Evolutionary conservation across 2,888 invertebrate species (phyloP).

Genomic region (Exephanes ischioxanthus): DNA sequence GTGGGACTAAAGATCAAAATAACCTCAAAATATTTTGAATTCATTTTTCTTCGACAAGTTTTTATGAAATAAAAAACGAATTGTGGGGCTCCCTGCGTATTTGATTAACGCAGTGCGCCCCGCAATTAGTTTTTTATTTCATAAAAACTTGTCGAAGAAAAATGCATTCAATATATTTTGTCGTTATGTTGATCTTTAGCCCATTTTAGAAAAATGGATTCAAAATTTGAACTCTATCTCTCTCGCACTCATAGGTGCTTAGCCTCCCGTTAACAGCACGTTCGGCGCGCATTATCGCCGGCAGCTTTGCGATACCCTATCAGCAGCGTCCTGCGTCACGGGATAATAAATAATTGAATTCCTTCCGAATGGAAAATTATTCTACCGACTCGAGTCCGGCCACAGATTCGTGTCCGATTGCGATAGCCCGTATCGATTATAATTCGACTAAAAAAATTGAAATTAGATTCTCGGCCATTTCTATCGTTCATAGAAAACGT

Average conservation of each 20-base stretch:
- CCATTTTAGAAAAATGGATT: too few species aligned
- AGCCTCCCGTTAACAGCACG: not conserved
- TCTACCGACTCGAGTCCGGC: not conserved
- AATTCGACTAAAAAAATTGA: not conserved
- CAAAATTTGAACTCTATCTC: too few species aligned
- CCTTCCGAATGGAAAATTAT: not conserved
- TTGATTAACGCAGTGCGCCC: too few species aligned
- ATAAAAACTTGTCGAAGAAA: too few species aligned
- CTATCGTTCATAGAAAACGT: not conserved
- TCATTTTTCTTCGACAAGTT: too few species aligned
- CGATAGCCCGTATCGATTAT: not conserved
- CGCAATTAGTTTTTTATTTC: too few species aligned
- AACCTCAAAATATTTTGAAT: too few species aligned
- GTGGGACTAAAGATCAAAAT: too few species aligned
- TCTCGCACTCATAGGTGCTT: not conserved
- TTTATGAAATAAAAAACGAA: too few species aligned
- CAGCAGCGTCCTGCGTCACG: not conserved
- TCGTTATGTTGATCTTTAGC: too few species aligned
- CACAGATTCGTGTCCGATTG: not conserved
- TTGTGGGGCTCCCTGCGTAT: too few species aligned
- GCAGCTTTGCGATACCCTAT: not conserved
- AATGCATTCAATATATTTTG: too few species aligned
- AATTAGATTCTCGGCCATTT: not conserved
- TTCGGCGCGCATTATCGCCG: not conserved
- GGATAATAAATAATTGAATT: not conserved